Base-by-base conservation (phyloP, 2,113 vertebrate species). In the Myotis brandtii region DNA sequence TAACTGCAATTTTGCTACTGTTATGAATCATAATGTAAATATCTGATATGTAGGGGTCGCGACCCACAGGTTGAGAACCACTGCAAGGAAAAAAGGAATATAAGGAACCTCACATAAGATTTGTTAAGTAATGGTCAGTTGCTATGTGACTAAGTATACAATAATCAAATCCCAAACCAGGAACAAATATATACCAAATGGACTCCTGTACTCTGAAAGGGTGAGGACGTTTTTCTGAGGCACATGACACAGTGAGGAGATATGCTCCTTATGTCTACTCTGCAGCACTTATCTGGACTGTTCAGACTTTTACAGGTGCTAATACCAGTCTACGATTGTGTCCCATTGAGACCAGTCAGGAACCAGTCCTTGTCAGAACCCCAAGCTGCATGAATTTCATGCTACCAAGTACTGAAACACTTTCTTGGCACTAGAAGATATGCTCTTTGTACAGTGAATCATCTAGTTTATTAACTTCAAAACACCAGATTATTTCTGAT, bases 241-340 rank as follows among this genome's bases (percentile, higher is more conserved):
- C 76, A 48, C 5, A 5, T 23, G 25, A 30, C 17, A 17, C 11
- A 9, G 27, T 2, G 77, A 91, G 32, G 1, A 2, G 9, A 32
- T 2, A 23, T 0, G 21, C 12, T 84, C 14, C 25, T 7, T 23
- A 12, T 13, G 12, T 75, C 64, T 11, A 0, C 48, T 37, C 56
- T 0, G 1, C 0, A n/a, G 67, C 8, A 34, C 7, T 37, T 54
- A 23, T 23, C 25, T 62, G 21, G 34, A 43, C 4, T 40, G 54
- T 17, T 56, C 2, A 16, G 70, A 16, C 37, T 56, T 6, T 23
- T 48, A 54, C 32, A 73, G 14, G 70, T 34, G 52, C 85, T 17
- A 17, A 25, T 40, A 48, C 12, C 6, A 43, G 27, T 43, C 43
- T 59, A 30, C 0, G 5, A 16, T 0, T 17, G 32, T n/a, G 66